Base-by-base conservation (phyloP, 2,888 invertebrate species). In the Aricia artaxerxes region DNA sequence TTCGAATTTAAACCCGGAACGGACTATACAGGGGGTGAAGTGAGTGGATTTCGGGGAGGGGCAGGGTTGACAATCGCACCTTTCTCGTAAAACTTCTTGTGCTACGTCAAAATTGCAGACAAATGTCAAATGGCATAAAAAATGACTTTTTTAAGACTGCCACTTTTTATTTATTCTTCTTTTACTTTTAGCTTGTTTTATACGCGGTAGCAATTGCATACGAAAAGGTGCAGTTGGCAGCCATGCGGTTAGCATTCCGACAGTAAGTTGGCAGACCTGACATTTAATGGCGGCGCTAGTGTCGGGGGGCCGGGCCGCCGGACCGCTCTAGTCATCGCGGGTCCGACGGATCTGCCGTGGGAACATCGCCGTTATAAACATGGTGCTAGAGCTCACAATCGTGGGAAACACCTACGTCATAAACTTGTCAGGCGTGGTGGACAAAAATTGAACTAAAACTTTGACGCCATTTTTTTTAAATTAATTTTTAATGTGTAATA, bases 301-400 rank as follows among this genome's bases (percentile, higher is more conserved):
- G 91, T 84, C 90, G 90, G 87, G 91, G 86, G 86, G 88, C 87
- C 87, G 91, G 87, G 88, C 91, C 92, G 89, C 92, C 91, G 89
- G 92, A 87, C 90, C 92, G 91, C 91, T 91, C 94, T 94, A 94
- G 94, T 95, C 95, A 95, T 95, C 94, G 95, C 91, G 92, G 85
- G 86, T 94, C 94, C 89, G 93, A 90, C 88, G 89, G 89, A 87
- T 90, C 91, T 91, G 89, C 84, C 85, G 82, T 82, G 83, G 82
- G 84, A 84, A 86, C 84, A 82, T 80, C 80, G 77, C 77, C 79
- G 79, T 81, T 79, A 81, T 79, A 78, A 78, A 79, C 79, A 81
- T 75, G 16, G 72, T 61, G 77, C 78, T 69, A 81, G 79, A 76
- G 77, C 40, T 78, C 73, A 78, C 73, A 73, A 78, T 80, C 80